Conservation (phyloP, 2,113 vertebrate species). For the Triplophysa tibetana region DNA sequence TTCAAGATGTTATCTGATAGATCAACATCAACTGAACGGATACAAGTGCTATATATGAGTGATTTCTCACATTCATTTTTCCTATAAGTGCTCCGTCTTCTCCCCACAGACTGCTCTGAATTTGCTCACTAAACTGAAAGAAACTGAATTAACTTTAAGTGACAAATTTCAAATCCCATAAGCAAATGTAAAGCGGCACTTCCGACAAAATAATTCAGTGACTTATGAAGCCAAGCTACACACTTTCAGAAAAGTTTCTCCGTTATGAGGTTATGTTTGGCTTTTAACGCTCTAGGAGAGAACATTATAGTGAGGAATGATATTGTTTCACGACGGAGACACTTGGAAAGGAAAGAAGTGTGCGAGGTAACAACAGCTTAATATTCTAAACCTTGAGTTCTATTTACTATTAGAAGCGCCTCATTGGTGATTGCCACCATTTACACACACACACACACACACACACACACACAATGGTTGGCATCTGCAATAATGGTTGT, state of each 20-base stretch:
- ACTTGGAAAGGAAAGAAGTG: conserved; percentile 21
- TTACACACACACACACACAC: conserved; percentile 50
- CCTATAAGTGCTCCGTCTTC: too few species aligned
- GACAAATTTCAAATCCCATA: neutral
- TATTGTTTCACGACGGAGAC: conserved; percentile 16
- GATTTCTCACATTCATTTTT: too few species aligned
- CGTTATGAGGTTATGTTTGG: conserved; percentile 10
- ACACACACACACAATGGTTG: too few species aligned
- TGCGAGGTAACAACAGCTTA: conserved; percentile 39
- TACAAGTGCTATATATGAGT: too few species aligned
- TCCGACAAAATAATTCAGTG: conserved; percentile 22
- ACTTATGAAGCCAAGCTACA: conserved; percentile 11
- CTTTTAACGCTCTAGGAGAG: conserved; percentile 14
- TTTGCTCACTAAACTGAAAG: neutral
- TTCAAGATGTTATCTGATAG: too few species aligned
- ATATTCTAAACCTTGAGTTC: conserved; percentile 65
- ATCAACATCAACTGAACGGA: too few species aligned
- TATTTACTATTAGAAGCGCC: conserved; percentile 63
- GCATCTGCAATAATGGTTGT: too few species aligned
- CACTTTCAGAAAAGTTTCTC: conserved; percentile 2
- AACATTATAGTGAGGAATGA: conserved; percentile 30
- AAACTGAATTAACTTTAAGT: neutral
- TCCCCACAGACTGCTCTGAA: too few species aligned
- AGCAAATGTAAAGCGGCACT: neutral
- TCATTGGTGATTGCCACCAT: conserved; percentile 64